These are phyloP conservation scores for Pelecanoides urinatrix DNA, from an alignment of 2,113 vertebrate species.

Conservation along the genomic window DNA sequence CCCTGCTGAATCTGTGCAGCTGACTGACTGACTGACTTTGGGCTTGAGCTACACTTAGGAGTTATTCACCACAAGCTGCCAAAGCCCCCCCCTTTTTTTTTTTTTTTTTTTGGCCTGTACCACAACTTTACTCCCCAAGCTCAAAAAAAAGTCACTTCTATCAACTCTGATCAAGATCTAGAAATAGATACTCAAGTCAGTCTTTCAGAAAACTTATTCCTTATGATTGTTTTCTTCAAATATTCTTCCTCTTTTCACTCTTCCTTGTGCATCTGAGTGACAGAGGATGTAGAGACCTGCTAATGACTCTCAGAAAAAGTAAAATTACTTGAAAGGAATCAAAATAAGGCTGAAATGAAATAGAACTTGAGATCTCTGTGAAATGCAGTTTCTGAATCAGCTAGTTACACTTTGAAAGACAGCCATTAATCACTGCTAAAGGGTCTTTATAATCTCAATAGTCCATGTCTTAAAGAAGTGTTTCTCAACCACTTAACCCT, in stretches of 20 bases:
- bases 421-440: background rate
- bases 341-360: background rate
- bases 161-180: background rate
- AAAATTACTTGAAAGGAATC: background rate
- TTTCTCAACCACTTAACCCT: background rate
- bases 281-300: background rate
- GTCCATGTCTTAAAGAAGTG: background rate
- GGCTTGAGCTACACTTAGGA: background rate
- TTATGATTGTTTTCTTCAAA: background rate
- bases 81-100: background rate
- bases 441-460: background rate
- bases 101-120: background rate
- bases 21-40: background rate
- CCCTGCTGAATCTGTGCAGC: background rate
- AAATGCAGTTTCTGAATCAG: background rate
- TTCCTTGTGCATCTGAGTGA: background rate
- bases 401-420: background rate
- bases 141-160: background rate
- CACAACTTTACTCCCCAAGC: background rate
- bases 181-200: background rate
- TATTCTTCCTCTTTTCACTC: background rate
- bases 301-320: background rate
- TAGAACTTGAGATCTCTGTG: background rate
- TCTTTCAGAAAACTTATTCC: background rate
- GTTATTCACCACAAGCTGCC: background rate